Base-by-base conservation (phyloP, 2,888 invertebrate genomes). In the Lasioglossum lativentre region DNA sequence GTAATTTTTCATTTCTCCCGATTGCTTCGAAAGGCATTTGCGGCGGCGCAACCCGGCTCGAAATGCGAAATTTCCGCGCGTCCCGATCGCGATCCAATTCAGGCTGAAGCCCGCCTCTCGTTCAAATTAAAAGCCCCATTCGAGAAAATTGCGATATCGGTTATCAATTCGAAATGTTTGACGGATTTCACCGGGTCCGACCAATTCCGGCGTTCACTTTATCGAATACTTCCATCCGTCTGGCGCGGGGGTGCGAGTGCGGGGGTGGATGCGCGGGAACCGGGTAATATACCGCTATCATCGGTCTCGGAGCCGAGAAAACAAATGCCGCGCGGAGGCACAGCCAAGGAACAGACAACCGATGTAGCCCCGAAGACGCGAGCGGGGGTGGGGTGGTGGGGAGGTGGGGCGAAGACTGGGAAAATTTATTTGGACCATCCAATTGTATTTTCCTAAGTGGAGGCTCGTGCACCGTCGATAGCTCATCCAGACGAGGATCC, bases 371-470 rank as follows among this genome's bases (percentile, higher is more conserved):
- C 73, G 76, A 14, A 75, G 80, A 80, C 74, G 76, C 30, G 88
- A 73, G 63, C 40, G 78, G 30, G 30, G 27, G 4, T 4, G 34
- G 27, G 30, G 2, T 12, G 10, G 8, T 1, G 66, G 66, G 66
- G n/a, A n/a, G 5, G 10, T 0, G 38, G 10, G 0, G 68, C 4
- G 68, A 34, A 38, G 85, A 59, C 79, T 63, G 66, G 70, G 89
- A 77, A 89, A 92, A 92, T 92, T 92, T 92, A 92, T 92, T 91
- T 91, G 81, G 83, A 83, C 88, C 88, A 89, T 92, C 91, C 90
- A 92, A 92, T 92, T 92, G 91, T 91, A 92, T 91, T 92, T 91
- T 90, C 91, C 87, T 90, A 90, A 92, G 91, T 92, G 91, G 92
- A 90, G 90, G 87, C 87, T 87, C 88, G 90, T 84, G 84, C 90